These are phyloP conservation scores for Buphagus erythrorhynchus DNA, from an alignment of 2,797 vertebrate species.

Conservation along the genomic window DNA sequence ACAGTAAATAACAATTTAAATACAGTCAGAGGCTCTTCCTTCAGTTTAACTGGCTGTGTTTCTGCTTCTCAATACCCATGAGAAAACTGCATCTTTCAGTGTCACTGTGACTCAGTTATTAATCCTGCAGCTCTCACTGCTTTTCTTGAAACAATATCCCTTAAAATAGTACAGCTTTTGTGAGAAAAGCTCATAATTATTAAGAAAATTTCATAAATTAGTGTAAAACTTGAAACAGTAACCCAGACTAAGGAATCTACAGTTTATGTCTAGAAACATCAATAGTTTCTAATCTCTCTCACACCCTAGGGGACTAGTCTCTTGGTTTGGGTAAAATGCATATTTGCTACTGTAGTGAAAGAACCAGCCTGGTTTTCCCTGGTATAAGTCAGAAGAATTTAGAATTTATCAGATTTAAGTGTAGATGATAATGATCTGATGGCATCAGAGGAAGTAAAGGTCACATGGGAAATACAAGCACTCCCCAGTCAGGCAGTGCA, in stretches of 20 bases:
- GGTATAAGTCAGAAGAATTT: background rate
- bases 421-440: background rate
- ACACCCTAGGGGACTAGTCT: rapidly evolving
- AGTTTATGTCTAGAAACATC: background rate
- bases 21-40: background rate
- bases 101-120: background rate
- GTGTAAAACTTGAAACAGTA: background rate
- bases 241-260: background rate
- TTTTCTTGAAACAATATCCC: background rate
- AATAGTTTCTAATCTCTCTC: background rate
- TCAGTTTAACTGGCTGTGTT: background rate
- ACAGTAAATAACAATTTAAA: background rate
- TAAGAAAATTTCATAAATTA: background rate
- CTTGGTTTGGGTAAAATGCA: background rate
- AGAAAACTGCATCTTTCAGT: background rate
- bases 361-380: background rate
- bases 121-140: background rate
- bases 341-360: background rate
- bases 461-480: background rate
- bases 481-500: background rate
- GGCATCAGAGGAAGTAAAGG: background rate
- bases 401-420: background rate
- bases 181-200: background rate
- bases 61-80: background rate
- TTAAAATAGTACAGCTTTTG: background rate